Evolutionary conservation across 1,140 invertebrate species (phyloP).

Genomic region (Melitaea cinxia): DNA sequence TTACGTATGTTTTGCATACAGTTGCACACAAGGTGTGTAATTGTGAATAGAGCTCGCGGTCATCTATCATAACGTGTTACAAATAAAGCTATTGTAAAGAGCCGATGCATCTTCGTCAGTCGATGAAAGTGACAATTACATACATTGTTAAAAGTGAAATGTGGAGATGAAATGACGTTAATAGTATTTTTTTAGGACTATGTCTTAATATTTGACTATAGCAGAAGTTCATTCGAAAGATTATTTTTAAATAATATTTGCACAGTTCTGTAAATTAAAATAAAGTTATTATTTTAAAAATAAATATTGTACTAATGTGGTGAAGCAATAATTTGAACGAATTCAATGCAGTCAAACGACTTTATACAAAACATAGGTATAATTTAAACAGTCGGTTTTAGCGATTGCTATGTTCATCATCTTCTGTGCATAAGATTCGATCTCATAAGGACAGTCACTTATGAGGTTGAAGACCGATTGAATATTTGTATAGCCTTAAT

Average conservation of each 20-base stretch:
- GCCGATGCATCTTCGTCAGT: constrained; percentile 27
- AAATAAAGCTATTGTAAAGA: constrained; percentile 20
- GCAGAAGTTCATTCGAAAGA: background rate
- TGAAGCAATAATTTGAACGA: no score
- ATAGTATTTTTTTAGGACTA: background rate
- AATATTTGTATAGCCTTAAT: constrained; percentile 73
- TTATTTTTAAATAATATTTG: no score
- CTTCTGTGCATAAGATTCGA: background rate
- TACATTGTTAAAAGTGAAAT: constrained; percentile 9
- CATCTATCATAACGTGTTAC: constrained; percentile 49
- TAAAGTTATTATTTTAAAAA: no score
- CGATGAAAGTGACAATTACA: constrained; percentile 13
- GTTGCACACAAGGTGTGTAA: constrained; percentile 53
- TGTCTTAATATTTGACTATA: background rate
- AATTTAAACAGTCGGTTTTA: no score
- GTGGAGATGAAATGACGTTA: background rate
- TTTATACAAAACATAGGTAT: no score
- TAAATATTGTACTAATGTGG: no score
- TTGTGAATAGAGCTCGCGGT: constrained; percentile 41
- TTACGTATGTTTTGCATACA: constrained; percentile 45
- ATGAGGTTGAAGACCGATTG: constrained; percentile 63
- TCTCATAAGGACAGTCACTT: constrained; percentile 28
- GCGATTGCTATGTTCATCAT: background rate
- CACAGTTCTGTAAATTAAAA: no score
- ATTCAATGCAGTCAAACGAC: no score